A percentile compares a stretch with the other conserved stretches of the same genome.
Conservation (phyloP, 2,797 vertebrate species). For the Saguinus oedipus region DNA sequence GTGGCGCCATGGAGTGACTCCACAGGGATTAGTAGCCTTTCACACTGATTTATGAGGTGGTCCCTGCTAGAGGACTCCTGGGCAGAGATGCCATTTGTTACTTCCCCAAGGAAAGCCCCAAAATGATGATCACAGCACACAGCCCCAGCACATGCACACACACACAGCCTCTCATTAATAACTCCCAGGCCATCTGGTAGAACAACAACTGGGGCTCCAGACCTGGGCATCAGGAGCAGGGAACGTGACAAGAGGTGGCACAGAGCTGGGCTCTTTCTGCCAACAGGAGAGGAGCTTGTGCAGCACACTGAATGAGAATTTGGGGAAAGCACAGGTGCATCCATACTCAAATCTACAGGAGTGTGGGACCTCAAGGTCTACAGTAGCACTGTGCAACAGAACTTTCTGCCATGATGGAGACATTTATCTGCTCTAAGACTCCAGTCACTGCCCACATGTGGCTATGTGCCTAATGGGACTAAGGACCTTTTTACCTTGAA, state of each 20-base stretch:
- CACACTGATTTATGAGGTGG: slow-evolving; percentile 57
- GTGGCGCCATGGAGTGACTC: background rate
- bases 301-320: background rate
- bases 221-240: slow-evolving; percentile 75
- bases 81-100: slow-evolving; percentile 35
- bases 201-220: slow-evolving; percentile 55
- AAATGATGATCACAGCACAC: slow-evolving; percentile 68
- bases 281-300: slow-evolving; percentile 18
- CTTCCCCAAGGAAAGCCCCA: slow-evolving; percentile 39
- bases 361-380: background rate
- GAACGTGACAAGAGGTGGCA: slow-evolving; percentile 63
- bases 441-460: background rate
- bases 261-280: slow-evolving; percentile 68
- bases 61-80: background rate
- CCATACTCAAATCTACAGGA: background rate
- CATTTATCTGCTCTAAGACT: background rate
- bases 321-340: slow-evolving; percentile 22
- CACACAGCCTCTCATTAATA: slow-evolving; percentile 59
- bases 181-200: slow-evolving; percentile 79
- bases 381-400: background rate
- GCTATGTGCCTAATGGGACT: background rate
- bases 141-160: background rate
- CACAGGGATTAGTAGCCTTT: background rate
- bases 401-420: background rate
- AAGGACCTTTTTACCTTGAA: background rate